Evolutionary conservation across 2,113 vertebrate genomes (phyloP).

Genomic region (Stigmatopora argus): DNA sequence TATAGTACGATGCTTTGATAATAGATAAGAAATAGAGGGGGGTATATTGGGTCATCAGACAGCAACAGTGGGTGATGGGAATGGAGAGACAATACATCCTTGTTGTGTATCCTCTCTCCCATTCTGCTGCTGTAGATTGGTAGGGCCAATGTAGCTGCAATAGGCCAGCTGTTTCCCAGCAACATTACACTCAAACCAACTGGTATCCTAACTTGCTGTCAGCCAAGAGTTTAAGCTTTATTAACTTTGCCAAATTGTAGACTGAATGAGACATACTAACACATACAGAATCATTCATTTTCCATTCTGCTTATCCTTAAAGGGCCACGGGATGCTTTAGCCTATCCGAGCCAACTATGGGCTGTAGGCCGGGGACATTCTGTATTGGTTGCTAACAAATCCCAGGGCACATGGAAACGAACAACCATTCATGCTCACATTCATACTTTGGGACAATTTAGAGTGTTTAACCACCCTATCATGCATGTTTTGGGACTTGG

Average conservation of each 20-base stretch:
- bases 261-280: background rate
- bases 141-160: constrained; percentile 27
- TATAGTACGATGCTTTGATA: constrained; percentile 26
- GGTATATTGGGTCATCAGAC: background rate
- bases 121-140: constrained; percentile 18
- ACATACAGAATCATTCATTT: background rate
- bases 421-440: no score
- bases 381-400: no score
- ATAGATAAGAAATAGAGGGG: constrained; percentile 23
- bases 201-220: constrained; percentile 26
- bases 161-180: constrained; percentile 40
- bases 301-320: no score
- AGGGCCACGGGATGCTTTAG: no score
- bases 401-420: no score
- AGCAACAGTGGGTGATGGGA: constrained; percentile 7
- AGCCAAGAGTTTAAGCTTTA: constrained; percentile 16
- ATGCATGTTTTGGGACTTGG: no score
- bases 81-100: constrained; percentile 12
- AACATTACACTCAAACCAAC: constrained; percentile 31
- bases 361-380: no score
- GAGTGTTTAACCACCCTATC: no score
- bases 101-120: constrained; percentile 32
- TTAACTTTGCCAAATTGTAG: constrained; percentile 4
- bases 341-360: no score
- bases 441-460: no score